These are phyloP conservation scores for Oscheius onirici DNA, from an alignment of 2,888 invertebrate species.

Conservation along the genomic window DNA sequence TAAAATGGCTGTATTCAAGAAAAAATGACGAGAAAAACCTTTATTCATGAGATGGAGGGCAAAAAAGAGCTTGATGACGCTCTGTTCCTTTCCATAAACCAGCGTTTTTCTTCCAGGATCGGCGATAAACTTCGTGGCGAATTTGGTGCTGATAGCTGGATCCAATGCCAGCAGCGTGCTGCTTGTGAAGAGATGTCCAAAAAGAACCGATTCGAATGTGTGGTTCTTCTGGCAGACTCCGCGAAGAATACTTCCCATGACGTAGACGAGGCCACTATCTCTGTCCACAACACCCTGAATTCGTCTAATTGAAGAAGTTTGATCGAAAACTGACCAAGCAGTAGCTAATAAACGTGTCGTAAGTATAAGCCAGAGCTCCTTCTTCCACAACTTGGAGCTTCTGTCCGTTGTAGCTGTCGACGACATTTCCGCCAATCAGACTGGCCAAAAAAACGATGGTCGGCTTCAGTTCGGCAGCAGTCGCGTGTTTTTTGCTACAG, in stretches of 20 bases:
- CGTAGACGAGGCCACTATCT: conserved; percentile 5
- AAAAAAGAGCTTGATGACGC: conserved; percentile 12
- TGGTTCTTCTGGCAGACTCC: not conserved
- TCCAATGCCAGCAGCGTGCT: conserved; percentile 8
- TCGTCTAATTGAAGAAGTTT: not conserved
- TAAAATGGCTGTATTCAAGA: not conserved
- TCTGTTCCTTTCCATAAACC: conserved; percentile 4
- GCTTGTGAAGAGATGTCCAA: conserved; percentile 21
- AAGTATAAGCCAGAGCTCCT: conserved; percentile 12
- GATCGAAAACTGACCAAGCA: conserved; percentile 7
- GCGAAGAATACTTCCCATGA: not conserved
- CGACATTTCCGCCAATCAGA: conserved; percentile 13
- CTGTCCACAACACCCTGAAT: conserved; percentile 19
- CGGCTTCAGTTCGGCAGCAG: not conserved
- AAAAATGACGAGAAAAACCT: too few relatives aligned
- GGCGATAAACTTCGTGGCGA: not conserved
- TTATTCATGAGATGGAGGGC: conserved; percentile 5
- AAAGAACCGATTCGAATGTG: conserved; percentile 18
- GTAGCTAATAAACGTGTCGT: conserved; percentile 9
- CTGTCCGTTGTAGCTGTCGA: conserved; percentile 10
- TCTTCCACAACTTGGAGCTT: not conserved
- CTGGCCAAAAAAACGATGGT: not conserved
- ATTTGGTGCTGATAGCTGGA: not conserved
- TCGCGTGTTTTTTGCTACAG: conserved; percentile 7
- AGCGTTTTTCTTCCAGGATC: not conserved